Conservation (phyloP, 1,140 invertebrate genomes). For the Zaprionus gabonicus region DNA sequence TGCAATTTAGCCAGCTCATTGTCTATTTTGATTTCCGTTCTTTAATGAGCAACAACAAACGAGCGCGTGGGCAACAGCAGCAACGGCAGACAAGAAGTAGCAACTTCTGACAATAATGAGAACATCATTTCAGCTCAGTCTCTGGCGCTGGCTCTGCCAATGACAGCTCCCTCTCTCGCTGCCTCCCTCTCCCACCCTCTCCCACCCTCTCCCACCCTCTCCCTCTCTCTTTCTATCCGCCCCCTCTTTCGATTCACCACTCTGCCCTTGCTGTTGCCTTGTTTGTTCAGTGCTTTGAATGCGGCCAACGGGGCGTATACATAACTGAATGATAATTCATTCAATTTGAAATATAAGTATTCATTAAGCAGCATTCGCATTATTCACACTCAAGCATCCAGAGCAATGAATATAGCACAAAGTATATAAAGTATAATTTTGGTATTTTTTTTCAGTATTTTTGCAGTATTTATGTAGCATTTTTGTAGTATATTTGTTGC, state of each 20-base stretch:
- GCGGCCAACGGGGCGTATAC: slow-evolving; percentile 26
- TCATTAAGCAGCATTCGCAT: slow-evolving; percentile 24
- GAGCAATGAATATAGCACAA: neutral
- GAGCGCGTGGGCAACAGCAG: neutral
- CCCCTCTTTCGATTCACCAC: neutral
- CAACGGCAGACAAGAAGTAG: neutral
- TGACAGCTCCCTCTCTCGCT: slow-evolving; percentile 12
- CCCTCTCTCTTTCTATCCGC: neutral
- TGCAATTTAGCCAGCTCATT: slow-evolving; percentile 52
- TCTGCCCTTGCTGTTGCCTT: slow-evolving; percentile 3
- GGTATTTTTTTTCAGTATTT: neutral
- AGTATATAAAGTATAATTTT: neutral
- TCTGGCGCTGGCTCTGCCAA: neutral
- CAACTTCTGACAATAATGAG: slow-evolving; percentile 1
- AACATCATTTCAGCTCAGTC: slow-evolving; percentile 15
- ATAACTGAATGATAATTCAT: slow-evolving; percentile 32
- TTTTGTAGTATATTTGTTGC: neutral
- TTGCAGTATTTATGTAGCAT: neutral
- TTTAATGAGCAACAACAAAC: slow-evolving; percentile 44
- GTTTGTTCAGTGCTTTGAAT: slow-evolving; percentile 6
- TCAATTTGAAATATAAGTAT: slow-evolving; percentile 34
- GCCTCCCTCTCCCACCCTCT: neutral
- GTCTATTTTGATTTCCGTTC: slow-evolving; percentile 59
- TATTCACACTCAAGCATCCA: slow-evolving; percentile 17
- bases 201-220: neutral